Evolutionary conservation across 2,113 vertebrate species (phyloP), one percentile per base, ranked within the genome.

Genomic region (Scatophagus argus): DNA sequence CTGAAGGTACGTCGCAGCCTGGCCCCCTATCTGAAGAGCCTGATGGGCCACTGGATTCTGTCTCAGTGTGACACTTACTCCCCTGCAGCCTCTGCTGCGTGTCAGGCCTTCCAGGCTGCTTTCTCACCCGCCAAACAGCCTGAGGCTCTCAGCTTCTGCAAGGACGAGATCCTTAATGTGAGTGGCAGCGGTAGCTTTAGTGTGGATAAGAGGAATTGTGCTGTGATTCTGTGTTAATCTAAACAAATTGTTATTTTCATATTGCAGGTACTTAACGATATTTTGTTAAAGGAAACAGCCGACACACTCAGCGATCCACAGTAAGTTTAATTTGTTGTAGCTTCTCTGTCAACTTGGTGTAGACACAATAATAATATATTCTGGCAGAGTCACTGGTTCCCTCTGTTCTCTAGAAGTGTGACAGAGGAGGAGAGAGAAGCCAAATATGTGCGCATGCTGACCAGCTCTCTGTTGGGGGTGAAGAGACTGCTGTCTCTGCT

Each of bases 31-130:
- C 95, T 99, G 86, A 99, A 97, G 91, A 97, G 92, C 86, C 90
- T 99, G 72, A 99, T 99, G 98, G 98, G 97, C 52, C 96, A 98
- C 88, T 99, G 98, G 98, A 95, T 99, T n/a, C 94, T 99, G 84
- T 96, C 97, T 76, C 98, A 99, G 38, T 99, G 97, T 82, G 98
- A 99, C 83, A 95, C 95, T 19, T 96, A 98, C n/a, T 90, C 94
- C 4, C 97, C 98, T 34, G 97, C 98, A 54, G 97, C 98, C 31
- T 96, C 95, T 11, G 96, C 97, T 59, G 97, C 98, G 4, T 95
- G 94, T 87, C 85, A 91, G 61, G 97, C 97, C 65, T 99, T 99
- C 88, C 95, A 96, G 86, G 97, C 96, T 9, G 97, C 97, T 43
- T 99, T 99, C 86, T 96, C 98, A 32, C 93, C 94, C 0, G 83